These are phyloP conservation scores for Speoplatyrhinus poulsoni DNA, from an alignment of 2,113 vertebrate genomes.

Conservation along the genomic window DNA sequence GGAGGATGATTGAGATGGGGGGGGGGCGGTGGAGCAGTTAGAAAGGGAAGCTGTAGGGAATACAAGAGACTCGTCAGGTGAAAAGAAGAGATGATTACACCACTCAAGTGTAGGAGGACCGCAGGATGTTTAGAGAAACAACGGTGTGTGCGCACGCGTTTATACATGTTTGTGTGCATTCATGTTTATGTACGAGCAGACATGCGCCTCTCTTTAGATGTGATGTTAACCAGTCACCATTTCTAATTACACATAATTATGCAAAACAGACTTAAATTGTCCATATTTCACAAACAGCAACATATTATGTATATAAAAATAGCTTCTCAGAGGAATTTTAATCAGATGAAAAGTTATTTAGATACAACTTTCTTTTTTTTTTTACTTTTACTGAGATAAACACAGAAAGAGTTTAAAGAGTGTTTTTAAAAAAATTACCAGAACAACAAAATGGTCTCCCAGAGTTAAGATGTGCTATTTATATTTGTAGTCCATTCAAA, in stretches of 20 bases:
- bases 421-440: conserved; percentile 1
- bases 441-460: not conserved
- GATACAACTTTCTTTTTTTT: not conserved
- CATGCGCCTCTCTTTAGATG: not conserved
- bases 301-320: not conserved
- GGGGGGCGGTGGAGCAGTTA: conserved; percentile 44
- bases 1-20: conserved; percentile 54
- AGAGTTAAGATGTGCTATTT: not conserved
- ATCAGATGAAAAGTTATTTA: conserved; percentile 1
- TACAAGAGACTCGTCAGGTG: conserved; percentile 42
- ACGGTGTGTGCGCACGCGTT: not conserved
- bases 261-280: conserved; percentile 1
- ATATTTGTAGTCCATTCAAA: not conserved
- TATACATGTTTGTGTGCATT: not conserved
- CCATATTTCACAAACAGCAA: conserved; percentile 7
- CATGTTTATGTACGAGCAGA: not conserved
- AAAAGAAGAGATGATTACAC: conserved; percentile 48
- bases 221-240: not conserved
- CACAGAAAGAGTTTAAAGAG: not conserved
- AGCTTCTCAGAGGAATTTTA: conserved; percentile 3
- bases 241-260: not conserved
- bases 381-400: not conserved
- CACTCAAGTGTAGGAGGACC: conserved; percentile 6
- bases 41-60: not conserved
- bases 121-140: not conserved